Evolutionary conservation across 2,888 invertebrate genomes (phyloP).

Genomic region (Drosophila sordidapex): DNA sequence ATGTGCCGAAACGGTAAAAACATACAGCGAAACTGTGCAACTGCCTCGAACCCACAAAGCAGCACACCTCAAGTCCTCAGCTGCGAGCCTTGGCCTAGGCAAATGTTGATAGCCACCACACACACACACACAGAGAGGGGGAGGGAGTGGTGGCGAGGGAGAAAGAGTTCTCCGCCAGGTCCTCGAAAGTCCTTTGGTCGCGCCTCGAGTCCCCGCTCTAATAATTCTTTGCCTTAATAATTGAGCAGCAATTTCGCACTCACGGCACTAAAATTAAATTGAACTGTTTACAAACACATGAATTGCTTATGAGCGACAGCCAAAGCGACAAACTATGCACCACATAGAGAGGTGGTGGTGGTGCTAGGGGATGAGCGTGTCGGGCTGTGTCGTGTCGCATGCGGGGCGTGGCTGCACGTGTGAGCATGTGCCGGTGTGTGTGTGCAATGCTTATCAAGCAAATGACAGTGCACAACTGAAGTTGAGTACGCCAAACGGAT

Average conservation of each 20-base stretch:
- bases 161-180: neutral
- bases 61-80: slow-evolving; percentile 12
- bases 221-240: slow-evolving; percentile 76
- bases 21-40: slow-evolving; percentile 28
- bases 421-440: slow-evolving; percentile 14
- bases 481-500: slow-evolving; percentile 66
- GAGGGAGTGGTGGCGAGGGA: neutral
- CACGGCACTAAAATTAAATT: slow-evolving; percentile 80
- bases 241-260: slow-evolving; percentile 80
- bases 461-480: slow-evolving; percentile 74
- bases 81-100: slow-evolving; percentile 11
- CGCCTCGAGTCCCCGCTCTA: slow-evolving; percentile 46
- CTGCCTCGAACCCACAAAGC: neutral
- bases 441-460: slow-evolving; percentile 69
- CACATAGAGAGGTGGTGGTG: neutral
- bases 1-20: slow-evolving; percentile 67
- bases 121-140: neutral
- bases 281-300: slow-evolving; percentile 81
- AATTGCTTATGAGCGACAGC: slow-evolving; percentile 73
- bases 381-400: slow-evolving; percentile 56
- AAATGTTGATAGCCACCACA: slow-evolving; percentile 27
- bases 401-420: slow-evolving; percentile 36
- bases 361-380: slow-evolving; percentile 51
- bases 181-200: slow-evolving; percentile 17
- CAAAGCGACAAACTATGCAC: slow-evolving; percentile 56